Conservation (phyloP, 1,140 invertebrate genomes). For the Ips nitidus region DNA sequence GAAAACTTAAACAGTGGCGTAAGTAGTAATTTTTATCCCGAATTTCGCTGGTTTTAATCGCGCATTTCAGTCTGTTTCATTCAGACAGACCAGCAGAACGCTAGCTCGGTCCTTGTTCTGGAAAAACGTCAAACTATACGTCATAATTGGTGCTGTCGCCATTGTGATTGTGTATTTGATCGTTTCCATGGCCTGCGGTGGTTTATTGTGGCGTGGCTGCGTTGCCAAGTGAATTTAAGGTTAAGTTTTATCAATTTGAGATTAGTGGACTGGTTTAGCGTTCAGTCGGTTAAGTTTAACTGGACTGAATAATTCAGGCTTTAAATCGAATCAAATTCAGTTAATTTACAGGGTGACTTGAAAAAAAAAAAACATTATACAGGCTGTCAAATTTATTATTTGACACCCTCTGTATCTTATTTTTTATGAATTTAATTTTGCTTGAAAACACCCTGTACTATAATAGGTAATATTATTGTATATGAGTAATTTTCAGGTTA, state of each 20-base stretch:
- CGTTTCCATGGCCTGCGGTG: slow-evolving; percentile 83
- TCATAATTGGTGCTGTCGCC: slow-evolving; percentile 71
- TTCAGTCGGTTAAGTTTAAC: too few species aligned
- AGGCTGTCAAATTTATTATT: too few species aligned
- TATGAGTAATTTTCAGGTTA: too few species aligned
- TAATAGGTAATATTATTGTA: too few species aligned
- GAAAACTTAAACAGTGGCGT: slow-evolving; percentile 86
- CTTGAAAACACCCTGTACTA: too few species aligned
- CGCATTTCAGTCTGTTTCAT: slow-evolving; percentile 77
- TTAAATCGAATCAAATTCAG: too few species aligned
- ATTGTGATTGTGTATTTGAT: slow-evolving; percentile 84
- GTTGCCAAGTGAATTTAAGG: slow-evolving; percentile 49
- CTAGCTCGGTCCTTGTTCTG: slow-evolving; percentile 86
- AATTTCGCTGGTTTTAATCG: background rate
- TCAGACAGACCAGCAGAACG: slow-evolving; percentile 81
- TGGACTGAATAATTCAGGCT: too few species aligned
- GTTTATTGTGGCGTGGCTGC: slow-evolving; percentile 76
- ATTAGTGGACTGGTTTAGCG: too few species aligned
- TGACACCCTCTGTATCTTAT: too few species aligned
- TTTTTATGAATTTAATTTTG: too few species aligned
- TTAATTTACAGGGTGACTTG: too few species aligned
- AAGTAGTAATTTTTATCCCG: slow-evolving; percentile 55
- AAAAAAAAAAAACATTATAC: too few species aligned
- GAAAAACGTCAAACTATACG: slow-evolving; percentile 91
- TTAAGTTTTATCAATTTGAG: background rate